Percentiles rank a stretch among this genome's conserved stretches.
These are phyloP conservation scores for Leptinotarsa tumamoca DNA, from an alignment of 2,888 invertebrate genomes.

Conservation along the genomic window DNA sequence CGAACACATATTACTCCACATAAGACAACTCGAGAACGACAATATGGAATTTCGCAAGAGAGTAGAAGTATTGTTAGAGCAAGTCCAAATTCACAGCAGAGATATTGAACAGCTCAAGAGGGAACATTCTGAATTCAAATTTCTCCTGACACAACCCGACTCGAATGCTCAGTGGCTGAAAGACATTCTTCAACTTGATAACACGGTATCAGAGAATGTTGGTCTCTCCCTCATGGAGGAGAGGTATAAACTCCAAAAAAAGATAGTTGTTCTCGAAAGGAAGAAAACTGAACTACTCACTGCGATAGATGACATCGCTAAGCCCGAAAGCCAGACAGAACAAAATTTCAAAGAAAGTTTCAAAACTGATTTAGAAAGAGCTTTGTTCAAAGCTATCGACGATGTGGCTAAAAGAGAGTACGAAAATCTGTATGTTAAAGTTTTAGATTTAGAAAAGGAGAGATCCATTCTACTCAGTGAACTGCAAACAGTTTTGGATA, in stretches of 20 bases:
- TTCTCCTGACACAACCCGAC: conserved; percentile 51
- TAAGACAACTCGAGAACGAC: conserved; percentile 46
- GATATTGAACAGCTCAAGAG: conserved; percentile 50
- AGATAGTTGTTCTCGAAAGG: conserved; percentile 49
- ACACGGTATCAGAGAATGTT: conserved; percentile 32
- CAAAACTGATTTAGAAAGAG: conserved; percentile 42
- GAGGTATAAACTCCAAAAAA: conserved; percentile 46
- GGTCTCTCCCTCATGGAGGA: conserved; percentile 42
- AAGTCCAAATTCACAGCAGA: conserved; percentile 41
- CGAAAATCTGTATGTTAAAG: conserved; percentile 46
- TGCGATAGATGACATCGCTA: conserved; percentile 47
- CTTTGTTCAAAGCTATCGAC: conserved; percentile 34
- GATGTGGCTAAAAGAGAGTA: conserved; percentile 46
- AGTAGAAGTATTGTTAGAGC: conserved; percentile 36
- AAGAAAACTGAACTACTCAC: conserved; percentile 49
- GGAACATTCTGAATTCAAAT: conserved; percentile 52
- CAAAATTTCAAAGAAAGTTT: conserved; percentile 26
- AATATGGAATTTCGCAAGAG: conserved; percentile 40
- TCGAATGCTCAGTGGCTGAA: conserved; percentile 47
- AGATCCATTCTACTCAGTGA: conserved; percentile 47
- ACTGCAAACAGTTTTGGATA: conserved; percentile 48
- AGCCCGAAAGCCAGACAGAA: conserved; percentile 30
- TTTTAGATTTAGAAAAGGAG: conserved; percentile 51
- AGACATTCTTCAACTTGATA: conserved; percentile 49
- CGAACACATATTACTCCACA: conserved; percentile 28